Base-by-base conservation (phyloP, 2,888 invertebrate species). In the Camponotus fellah region DNA sequence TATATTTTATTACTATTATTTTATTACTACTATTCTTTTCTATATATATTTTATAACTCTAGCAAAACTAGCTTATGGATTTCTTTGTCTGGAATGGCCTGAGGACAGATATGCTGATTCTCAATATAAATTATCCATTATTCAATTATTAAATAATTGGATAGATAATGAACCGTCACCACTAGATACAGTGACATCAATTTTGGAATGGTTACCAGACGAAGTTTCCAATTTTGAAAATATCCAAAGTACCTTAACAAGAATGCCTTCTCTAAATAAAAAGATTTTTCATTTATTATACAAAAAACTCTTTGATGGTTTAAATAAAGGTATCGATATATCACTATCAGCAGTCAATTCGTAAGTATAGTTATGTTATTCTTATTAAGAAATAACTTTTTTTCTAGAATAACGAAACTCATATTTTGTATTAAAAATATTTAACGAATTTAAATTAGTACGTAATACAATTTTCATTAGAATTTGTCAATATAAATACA, bases 221-320 rank as follows among this genome's bases (percentile, higher is more conserved):
- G 97, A 98, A 94, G 96, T 96, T 8, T 93, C 95, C 74, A 92
- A 95, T 17, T 94, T 97, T 17, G 95, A 96, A 91, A 95, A 95
- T 32, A 96, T 96, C 86, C 96, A 96, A 86, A 96, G 96, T 91
- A 95, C 95, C 1, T 94, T 98, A 17, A 94, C 93, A 58, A 96
- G 96, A 72, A 96, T 97, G 82, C 96, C 96, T 43, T 96, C 97
- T 79, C 96, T 98, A 74, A 96, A 96, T 87, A 96, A 95, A 93
- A 95, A 94, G 0, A 97, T 96, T 93, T 97, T 97, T 91, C 96
- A 97, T 10, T 95, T 97, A 88, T 94, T 98, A 4, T 97, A 96
- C 90, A 96, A 96, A 88, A 96, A 96, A 85, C 91, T 97, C 0
- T 97, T 97, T 77, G 95, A 95, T 85, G 96, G 96, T 12, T 92